Conservation (phyloP, 2,113 vertebrate species). For the Aspiorhynchus laticeps region DNA sequence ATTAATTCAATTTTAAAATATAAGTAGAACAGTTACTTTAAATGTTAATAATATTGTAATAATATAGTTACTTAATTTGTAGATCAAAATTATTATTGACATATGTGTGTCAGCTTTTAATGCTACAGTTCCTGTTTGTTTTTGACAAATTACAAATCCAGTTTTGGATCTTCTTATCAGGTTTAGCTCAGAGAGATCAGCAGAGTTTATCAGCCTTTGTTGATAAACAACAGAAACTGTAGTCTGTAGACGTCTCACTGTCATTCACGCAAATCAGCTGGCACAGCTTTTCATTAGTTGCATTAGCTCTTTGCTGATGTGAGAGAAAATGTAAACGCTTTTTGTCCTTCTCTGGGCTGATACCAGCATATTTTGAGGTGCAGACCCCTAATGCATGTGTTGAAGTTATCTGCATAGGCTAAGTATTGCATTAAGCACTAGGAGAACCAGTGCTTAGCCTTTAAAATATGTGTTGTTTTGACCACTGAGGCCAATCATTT, state of each 20-base stretch:
- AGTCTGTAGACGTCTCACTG: slow-evolving; percentile 30
- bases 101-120: not conserved
- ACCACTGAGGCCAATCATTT: not conserved
- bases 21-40: not conserved
- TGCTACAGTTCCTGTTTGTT: not conserved
- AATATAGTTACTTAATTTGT: not conserved
- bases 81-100: not conserved
- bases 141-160: slow-evolving; percentile 25
- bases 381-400: not conserved
- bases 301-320: not conserved
- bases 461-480: slow-evolving; percentile 15
- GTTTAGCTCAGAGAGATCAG: not conserved
- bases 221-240: not conserved
- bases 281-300: not conserved
- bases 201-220: not conserved
- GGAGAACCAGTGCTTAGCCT: not conserved
- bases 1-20: not conserved
- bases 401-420: not conserved
- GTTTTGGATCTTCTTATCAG: slow-evolving; percentile 26
- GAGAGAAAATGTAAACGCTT: not conserved
- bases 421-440: not conserved
- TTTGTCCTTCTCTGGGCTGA: not conserved
- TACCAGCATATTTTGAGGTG: not conserved
- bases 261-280: slow-evolving; percentile 15
- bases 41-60: not conserved